These are phyloP conservation scores for Subacronicta megacephala DNA, from an alignment of 2,888 invertebrate genomes.

Conservation along the genomic window DNA sequence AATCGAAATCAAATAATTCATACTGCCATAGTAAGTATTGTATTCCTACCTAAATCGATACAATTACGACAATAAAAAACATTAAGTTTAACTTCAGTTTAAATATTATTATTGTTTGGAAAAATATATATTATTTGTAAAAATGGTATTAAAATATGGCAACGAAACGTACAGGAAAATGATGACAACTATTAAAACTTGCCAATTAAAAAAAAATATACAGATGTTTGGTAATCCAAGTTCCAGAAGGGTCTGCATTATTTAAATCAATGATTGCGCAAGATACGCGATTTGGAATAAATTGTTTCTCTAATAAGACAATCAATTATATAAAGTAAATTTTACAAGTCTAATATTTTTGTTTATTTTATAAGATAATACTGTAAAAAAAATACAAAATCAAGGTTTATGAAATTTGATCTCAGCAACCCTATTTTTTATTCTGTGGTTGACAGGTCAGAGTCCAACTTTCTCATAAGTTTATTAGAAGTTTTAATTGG, in stretches of 20 bases:
- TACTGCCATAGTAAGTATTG: too few species aligned
- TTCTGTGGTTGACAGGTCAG: conserved; percentile 74
- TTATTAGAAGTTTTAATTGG: conserved; percentile 68
- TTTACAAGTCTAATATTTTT: too few species aligned
- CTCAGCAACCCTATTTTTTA: conserved; percentile 31
- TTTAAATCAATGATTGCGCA: too few species aligned
- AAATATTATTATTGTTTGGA: too few species aligned
- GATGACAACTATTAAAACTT: conserved; percentile 13
- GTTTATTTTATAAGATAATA: neutral
- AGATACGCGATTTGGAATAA: too few species aligned
- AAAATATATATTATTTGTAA: neutral
- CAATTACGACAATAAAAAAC: too few species aligned
- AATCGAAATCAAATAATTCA: neutral
- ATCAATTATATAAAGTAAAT: too few species aligned
- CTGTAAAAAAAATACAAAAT: neutral
- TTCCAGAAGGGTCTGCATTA: neutral
- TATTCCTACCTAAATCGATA: too few species aligned
- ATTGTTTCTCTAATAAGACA: too few species aligned
- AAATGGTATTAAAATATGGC: neutral
- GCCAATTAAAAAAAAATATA: conserved; percentile 5
- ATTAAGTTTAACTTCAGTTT: too few species aligned
- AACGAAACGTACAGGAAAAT: conserved; percentile 29
- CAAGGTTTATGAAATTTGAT: conserved; percentile 7
- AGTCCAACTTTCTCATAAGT: conserved; percentile 82
- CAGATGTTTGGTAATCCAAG: neutral